A percentile compares a stretch with the other conserved stretches of the same genome.
phyloP scores from a whole-genome alignment of 2,888 invertebrate species.

The Gymnosoma rotundatum region DNA sequence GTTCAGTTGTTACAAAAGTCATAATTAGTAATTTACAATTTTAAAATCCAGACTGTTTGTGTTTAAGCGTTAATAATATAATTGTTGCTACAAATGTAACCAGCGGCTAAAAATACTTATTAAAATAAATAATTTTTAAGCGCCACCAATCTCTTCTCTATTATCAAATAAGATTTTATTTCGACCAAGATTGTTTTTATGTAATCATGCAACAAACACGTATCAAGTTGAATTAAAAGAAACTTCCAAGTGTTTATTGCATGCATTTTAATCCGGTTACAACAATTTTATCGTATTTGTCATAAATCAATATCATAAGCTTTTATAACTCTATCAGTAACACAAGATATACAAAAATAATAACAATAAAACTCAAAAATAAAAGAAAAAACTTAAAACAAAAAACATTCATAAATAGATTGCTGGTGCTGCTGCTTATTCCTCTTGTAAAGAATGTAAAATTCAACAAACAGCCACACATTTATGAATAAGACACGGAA shows the following conservation, averaged over 20 bases:
- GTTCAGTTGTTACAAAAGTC: background rate
- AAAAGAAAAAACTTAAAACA: slow-evolving; percentile 2
- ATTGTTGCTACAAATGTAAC: slow-evolving; percentile 40
- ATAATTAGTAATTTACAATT: background rate
- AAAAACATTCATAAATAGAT: slow-evolving; percentile 20
- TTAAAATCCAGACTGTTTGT: slow-evolving; percentile 4
- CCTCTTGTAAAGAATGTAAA: slow-evolving; percentile 15
- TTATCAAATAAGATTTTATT: slow-evolving; percentile 25
- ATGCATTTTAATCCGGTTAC: slow-evolving; percentile 53
- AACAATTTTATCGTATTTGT: slow-evolving; percentile 62
- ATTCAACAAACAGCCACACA: background rate
- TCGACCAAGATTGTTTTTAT: background rate
- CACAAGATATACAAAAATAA: slow-evolving; percentile 6
- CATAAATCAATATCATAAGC: slow-evolving; percentile 66
- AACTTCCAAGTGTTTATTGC: slow-evolving; percentile 18
- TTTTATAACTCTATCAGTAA: slow-evolving; percentile 66
- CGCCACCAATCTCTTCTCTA: background rate
- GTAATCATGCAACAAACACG: background rate
- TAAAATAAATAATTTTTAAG: slow-evolving; percentile 4
- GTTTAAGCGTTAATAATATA: slow-evolving; percentile 53
- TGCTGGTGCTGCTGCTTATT: background rate
- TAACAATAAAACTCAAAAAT: slow-evolving; percentile 3
- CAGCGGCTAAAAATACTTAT: slow-evolving; percentile 23
- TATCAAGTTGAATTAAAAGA: slow-evolving; percentile 19
- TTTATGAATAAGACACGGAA: slow-evolving; percentile 8